Base-by-base conservation (phyloP, 2,113 vertebrate species). In the Speoplatyrhinus poulsoni region DNA sequence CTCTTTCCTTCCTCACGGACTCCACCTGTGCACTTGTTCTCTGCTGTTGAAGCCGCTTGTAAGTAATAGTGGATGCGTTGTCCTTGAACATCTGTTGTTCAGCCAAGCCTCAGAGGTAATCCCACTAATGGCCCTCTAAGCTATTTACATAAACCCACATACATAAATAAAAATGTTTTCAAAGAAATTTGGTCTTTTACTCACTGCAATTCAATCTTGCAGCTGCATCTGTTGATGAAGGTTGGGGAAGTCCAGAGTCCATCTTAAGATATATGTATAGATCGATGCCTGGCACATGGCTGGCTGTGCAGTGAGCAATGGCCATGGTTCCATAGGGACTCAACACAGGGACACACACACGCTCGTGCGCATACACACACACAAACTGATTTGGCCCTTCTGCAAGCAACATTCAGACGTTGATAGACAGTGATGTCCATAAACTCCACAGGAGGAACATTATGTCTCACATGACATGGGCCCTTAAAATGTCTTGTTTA, bases 101-200 rank as follows among this genome's bases (percentile, higher is more conserved):
- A 82, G 85, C 90, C 88, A 87, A 85, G 88, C 88, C 90, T 92
- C 91, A 88, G 82, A 91, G 89, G 91, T 92, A 94, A 94, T 94
- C 92, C 87, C 63, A 72, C 90, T 94, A 94, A 94, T 94, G 91
- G 91, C 89, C 90, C 88, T 88, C 89, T 90, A 93, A 91, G 87
- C 87, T 92, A 89, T 91, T 85, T 89, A 89, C 90, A 91, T 92
- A 92, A 89, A 89, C 26, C 2, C 89, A 93, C 86, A 88, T 83
- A 89, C 89, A 92, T 91, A 92, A 91, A 93, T 92, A 93, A 91
- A 91, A 91, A 91, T 91, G 89, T 92, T 92, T 92, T 86, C 88
- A 80, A 92, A 89, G 88, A 90, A 89, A 93, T 90, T 87, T 84
- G 82, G 83, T 90, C 88, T 88, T 89, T 84, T 88, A 91, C 89